Base-by-base conservation (phyloP, 2,888 invertebrate species). In the Watsonalla binaria region DNA sequence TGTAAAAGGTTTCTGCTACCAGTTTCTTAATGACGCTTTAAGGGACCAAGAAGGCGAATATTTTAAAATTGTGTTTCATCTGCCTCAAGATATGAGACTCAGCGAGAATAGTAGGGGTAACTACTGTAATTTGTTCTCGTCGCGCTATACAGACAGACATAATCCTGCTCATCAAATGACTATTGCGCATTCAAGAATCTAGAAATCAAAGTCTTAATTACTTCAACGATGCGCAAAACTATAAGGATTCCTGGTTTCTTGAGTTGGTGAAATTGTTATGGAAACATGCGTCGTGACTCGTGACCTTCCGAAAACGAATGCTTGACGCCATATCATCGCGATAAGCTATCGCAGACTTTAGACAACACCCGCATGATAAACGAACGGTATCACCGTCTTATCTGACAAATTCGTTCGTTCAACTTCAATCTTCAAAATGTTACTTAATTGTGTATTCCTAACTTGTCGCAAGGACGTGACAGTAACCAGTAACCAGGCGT, bases 331-430 rank as follows among this genome's bases (percentile, higher is more conserved):
- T 82, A 83, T 82, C 82, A 57, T 56, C 46, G 48, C 62, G 82
- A 82, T 81, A 78, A 82, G 76, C 80, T 80, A 78, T 62, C 63
- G 52, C 57, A 61, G 74, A 74, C 77, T 77, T 76, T 74, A 82
- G 81, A 83, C 82, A 82, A 81, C 55, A 72, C 71, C 66, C 63
- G 62, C 65, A 65, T 70, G 79, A 81, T 82, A 80, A 74, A 61
- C 9, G 70, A 72, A 61, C 64, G 70, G 69, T 75, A 74, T 72
- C 62, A 53, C 57, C 53, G 52, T 54, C 63, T 76, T 83, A 83
- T 84, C 84, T 77, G 66, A 69, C 72, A 61, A 72, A 74, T 77
- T 76, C 74, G 81, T 79, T 68, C 84, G 65, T 86, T 85, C 83
- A 85, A 84, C 84, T 82, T 77, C 65, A 65, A 74, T 76, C 70